Base-by-base conservation (phyloP, 35 echinoderm and acorn worm species). In the Chiridota heheva region DNA sequence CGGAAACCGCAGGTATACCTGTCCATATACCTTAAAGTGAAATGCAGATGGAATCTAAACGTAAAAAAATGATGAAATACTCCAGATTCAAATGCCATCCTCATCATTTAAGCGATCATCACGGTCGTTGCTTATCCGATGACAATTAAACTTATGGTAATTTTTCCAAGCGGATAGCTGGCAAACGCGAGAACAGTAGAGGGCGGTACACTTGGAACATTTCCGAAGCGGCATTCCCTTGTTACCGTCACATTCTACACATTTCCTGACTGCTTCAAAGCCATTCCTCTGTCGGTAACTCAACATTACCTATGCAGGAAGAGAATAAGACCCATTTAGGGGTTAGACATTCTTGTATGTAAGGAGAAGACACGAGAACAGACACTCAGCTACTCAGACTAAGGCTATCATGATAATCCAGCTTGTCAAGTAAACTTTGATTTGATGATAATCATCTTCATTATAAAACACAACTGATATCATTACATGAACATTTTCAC, bases 111-210 rank as follows among this genome's bases (percentile, higher is more conserved):
- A n/a, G n/a, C n/a, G n/a, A n/a, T n/a, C n/a, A n/a, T n/a, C n/a
- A n/a, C n/a, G n/a, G n/a, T n/a, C n/a, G n/a, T n/a, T n/a, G n/a
- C n/a, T n/a, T n/a, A n/a, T n/a, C 75, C 75, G 71, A 17, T 22
- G 42, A 51, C 86, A 76, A 42, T 74, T 92, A 1, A 44, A 49
- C 83, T 80, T 88, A 63, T 94, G 91, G 34, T 77, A 71, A 43
- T 88, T 88, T 13, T 63, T 69, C 91, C 91, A 94, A 0, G 91
- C 86, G 5, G 69, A 61, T 16, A 86, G 71, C 72, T 94, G 91
- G 39, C 91, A 94, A 2, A 88, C 73, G 13, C 80, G 57, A 17
- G 91, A 88, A 44, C 91, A 94, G 26, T 94, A 94, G 55, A 88
- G 55, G 44, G 85, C 91, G 17, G 81, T 74, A 57, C 91, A 94